A percentile compares a stretch with the other conserved stretches of the same genome.
These are phyloP conservation scores for Scaptomyza montana DNA, from an alignment of 1,140 invertebrate genomes.

Conservation along the genomic window DNA sequence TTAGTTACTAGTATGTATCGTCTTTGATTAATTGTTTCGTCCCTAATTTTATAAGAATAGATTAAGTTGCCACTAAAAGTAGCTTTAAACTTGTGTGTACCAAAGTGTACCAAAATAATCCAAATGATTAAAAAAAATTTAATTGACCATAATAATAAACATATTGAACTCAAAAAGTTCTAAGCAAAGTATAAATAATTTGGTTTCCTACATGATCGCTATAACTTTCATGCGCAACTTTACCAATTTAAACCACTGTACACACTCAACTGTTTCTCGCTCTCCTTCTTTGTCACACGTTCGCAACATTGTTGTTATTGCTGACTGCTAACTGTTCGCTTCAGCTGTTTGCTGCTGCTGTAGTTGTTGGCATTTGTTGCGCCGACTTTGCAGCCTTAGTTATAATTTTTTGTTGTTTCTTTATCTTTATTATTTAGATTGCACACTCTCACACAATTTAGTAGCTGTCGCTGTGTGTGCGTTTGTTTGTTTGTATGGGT, in stretches of 20 bases:
- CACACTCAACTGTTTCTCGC: constrained; percentile 8
- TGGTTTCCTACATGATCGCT: no score
- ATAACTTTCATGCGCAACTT: background rate
- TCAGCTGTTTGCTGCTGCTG: constrained; percentile 22
- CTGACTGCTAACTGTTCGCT: constrained; percentile 62
- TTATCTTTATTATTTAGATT: constrained; percentile 71
- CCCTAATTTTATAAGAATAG: no score
- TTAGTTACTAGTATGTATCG: no score
- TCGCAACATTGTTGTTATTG: constrained; percentile 8
- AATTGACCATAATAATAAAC: no score
- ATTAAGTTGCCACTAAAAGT: no score
- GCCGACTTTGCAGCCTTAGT: constrained; percentile 48
- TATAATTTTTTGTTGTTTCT: constrained; percentile 60
- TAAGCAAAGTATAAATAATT: no score
- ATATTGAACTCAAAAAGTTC: no score
- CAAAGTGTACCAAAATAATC: no score
- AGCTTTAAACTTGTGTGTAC: no score
- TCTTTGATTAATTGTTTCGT: no score
- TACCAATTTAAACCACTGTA: constrained; percentile 21
- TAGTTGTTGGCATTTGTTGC: constrained; percentile 32
- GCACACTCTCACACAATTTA: constrained; percentile 41
- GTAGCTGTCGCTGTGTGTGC: constrained; percentile 16
- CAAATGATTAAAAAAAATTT: no score
- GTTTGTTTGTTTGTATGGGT: constrained; percentile 21
- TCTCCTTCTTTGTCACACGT: constrained; percentile 37